Evolutionary conservation across 2,888 invertebrate species (phyloP).

Genomic region (Drosophila seclusa): DNA sequence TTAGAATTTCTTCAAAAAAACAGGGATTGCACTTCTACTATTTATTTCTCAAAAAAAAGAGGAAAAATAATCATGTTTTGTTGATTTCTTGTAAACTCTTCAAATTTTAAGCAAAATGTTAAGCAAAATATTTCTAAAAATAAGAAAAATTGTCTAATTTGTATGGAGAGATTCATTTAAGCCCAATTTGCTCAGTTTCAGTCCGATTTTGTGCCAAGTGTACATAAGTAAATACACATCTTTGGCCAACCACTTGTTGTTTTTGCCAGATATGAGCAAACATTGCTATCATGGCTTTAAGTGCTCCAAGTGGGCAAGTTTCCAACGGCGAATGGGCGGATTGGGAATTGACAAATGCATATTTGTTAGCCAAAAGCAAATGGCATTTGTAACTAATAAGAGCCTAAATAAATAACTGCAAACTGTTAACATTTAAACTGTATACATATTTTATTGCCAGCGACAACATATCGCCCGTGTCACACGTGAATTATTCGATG

Average conservation of each 20-base stretch:
- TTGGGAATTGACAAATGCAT: background rate
- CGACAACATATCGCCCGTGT: background rate
- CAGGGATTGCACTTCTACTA: background rate
- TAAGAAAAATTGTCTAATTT: background rate
- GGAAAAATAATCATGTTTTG: background rate
- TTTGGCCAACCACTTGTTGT: slow-evolving; percentile 3
- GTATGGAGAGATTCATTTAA: background rate
- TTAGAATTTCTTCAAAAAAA: too few species aligned
- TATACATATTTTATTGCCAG: background rate
- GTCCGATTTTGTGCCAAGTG: background rate
- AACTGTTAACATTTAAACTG: background rate
- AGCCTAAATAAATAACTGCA: background rate
- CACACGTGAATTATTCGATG: background rate
- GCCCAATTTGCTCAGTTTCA: background rate
- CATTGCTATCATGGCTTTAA: background rate
- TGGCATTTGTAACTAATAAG: background rate
- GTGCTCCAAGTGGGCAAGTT: background rate
- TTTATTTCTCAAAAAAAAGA: background rate
- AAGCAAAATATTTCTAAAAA: background rate
- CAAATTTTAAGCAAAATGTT: background rate
- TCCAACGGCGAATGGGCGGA: background rate
- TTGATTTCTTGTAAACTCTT: background rate
- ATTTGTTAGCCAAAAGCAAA: background rate
- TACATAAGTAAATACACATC: background rate
- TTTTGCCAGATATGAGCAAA: background rate